Evolutionary conservation across 2,113 vertebrate species (phyloP), one percentile per base, ranked within the genome.

Genomic region (Echinops telfairi): DNA sequence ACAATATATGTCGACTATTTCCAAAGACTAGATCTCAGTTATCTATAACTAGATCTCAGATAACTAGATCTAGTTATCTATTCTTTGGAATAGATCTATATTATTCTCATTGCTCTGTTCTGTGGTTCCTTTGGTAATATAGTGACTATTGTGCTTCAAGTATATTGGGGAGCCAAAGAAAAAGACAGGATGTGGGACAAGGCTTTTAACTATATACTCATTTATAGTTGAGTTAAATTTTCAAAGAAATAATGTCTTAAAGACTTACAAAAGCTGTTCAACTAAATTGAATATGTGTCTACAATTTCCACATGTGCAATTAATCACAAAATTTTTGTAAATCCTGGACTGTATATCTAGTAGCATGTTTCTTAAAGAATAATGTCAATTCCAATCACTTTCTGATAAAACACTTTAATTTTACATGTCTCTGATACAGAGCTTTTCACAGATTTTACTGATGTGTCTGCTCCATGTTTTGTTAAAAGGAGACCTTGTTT

Each of bases 401-500:
- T 68, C 36, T 89, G 43, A 73, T 73, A 73, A 20, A 33, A 38
- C 33, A 82, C 89, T 11, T 88, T 90, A 88, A 88, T 90, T 94
- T 94, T 95, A 73, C 23, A 64, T 87, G 82, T 75, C 87, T 95
- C 91, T 95, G 43, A 81, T 43, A 6, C n/a, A 73, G 76, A 94
- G 62, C 40, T 90, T 86, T 53, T 53, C 47, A 53, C 47, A 53
- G 47, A 53, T 53, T 53, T 53, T 93, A 53, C n/a, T 43, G 33
- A 79, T 89, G 36, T 64, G 73, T 97, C 90, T 82, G 90, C 19
- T 83, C 43, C 25, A 64, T 88, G 43, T 93, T 92, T 94, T 95
- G 76, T 92, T 76, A 78, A 82, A 93, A 85, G 88, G 43, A 78
- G 86, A 84, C 0, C 83, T 58, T 83, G 71, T 94, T 62, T 94